phyloP scores from a whole-genome alignment of 2,888 invertebrate species.

The Lepetodrilus schrolli region DNA sequence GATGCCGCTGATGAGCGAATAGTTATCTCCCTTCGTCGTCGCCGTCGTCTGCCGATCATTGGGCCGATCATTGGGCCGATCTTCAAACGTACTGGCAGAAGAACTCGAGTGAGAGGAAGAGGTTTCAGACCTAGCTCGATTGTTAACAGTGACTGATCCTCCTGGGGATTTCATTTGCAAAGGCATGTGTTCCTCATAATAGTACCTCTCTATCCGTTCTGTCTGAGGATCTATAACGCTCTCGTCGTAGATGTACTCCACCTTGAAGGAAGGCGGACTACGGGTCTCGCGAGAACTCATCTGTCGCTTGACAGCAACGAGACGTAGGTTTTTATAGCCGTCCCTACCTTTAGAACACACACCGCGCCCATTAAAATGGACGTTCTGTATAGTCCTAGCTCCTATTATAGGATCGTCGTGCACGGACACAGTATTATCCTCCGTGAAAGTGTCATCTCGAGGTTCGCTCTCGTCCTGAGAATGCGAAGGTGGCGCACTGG shows the following conservation, averaged over 20 bases:
- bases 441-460: constrained; percentile 39
- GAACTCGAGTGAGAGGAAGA: constrained; percentile 38
- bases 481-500: constrained; percentile 34
- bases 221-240: constrained; percentile 69
- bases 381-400: constrained; percentile 1
- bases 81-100: constrained; percentile 44
- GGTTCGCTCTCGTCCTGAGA: constrained; percentile 46
- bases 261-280: constrained; percentile 42
- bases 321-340: constrained; percentile 36
- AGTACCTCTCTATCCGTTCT: constrained; percentile 68
- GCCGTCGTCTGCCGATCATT: constrained; percentile 29
- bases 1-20: constrained; percentile 53
- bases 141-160: constrained; percentile 13
- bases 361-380: neutral
- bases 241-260: constrained; percentile 73
- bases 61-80: constrained; percentile 27
- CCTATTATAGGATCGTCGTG: constrained; percentile 7
- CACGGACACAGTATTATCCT: constrained; percentile 31
- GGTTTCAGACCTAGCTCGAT: constrained; percentile 27
- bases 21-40: constrained; percentile 43
- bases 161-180: constrained; percentile 4
- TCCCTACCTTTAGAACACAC: neutral
- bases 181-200: constrained; percentile 62
- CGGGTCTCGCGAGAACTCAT: constrained; percentile 26
- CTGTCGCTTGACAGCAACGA: constrained; percentile 37